Evolutionary conservation across 2,888 invertebrate species (phyloP).

Genomic region (Pseudolycoriella hygida): DNA sequence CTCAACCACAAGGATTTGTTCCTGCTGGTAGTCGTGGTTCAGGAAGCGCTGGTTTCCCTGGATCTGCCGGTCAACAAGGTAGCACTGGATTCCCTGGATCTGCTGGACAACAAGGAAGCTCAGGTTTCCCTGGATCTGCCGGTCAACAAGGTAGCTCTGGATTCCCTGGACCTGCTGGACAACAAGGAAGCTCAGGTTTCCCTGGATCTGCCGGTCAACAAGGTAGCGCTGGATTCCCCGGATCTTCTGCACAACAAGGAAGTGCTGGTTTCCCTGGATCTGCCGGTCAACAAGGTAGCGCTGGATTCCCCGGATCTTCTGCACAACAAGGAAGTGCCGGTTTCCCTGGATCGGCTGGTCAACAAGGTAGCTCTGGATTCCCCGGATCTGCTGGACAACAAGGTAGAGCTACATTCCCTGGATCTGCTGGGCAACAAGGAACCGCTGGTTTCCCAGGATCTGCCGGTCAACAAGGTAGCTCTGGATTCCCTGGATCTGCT

Average conservation of each 20-base stretch:
- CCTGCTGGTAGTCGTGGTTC: slow-evolving; percentile 9
- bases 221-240: no score
- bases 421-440: slow-evolving; percentile 5
- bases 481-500: slow-evolving; percentile 17
- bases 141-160: no score
- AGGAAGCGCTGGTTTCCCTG: no score
- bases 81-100: no score
- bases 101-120: no score
- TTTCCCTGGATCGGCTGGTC: slow-evolving; percentile 8
- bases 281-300: neutral
- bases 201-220: neutral
- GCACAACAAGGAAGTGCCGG: neutral
- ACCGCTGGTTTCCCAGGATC: slow-evolving; percentile 16
- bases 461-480: slow-evolving; percentile 7
- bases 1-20: slow-evolving; percentile 14
- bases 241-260: neutral
- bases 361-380: neutral
- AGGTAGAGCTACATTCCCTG: no score
- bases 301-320: neutral
- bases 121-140: no score
- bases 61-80: no score
- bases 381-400: neutral
- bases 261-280: neutral
- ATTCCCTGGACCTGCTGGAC: slow-evolving; percentile 14
- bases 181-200: slow-evolving; percentile 8